Conservation (phyloP, 2,888 invertebrate genomes). For the Rugalucina vietnamica region DNA sequence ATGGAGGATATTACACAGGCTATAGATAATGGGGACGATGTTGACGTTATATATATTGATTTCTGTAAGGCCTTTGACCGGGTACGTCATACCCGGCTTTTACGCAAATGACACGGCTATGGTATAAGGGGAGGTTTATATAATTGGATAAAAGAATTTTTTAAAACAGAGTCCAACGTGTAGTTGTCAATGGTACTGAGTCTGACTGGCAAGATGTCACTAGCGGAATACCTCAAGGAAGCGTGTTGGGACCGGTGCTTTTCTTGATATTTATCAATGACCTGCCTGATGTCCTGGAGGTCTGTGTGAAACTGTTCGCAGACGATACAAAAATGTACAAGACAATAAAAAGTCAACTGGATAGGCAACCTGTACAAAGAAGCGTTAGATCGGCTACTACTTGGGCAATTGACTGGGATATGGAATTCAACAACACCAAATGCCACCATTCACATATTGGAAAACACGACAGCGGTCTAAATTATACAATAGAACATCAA, state of each 20-base stretch:
- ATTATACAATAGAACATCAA: neutral
- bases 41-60: neutral
- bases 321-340: neutral
- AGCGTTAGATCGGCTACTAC: neutral
- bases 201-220: neutral
- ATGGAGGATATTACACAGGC: neutral
- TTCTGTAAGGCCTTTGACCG: neutral
- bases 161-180: neutral
- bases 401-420: neutral
- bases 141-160: neutral
- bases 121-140: neutral
- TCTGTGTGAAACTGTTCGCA: neutral
- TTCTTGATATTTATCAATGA: conserved; percentile 7
- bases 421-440: neutral
- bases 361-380: neutral
- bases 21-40: neutral
- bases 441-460: neutral
- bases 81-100: neutral
- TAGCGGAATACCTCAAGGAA: neutral
- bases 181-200: neutral
- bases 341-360: neutral
- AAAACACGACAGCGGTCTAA: neutral
- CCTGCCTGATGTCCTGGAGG: neutral
- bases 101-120: neutral
- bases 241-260: neutral